A percentile compares a stretch with the other conserved stretches of the same genome.
These are phyloP conservation scores for Jacana jacana DNA, from an alignment of 2,113 vertebrate species.

Conservation along the genomic window DNA sequence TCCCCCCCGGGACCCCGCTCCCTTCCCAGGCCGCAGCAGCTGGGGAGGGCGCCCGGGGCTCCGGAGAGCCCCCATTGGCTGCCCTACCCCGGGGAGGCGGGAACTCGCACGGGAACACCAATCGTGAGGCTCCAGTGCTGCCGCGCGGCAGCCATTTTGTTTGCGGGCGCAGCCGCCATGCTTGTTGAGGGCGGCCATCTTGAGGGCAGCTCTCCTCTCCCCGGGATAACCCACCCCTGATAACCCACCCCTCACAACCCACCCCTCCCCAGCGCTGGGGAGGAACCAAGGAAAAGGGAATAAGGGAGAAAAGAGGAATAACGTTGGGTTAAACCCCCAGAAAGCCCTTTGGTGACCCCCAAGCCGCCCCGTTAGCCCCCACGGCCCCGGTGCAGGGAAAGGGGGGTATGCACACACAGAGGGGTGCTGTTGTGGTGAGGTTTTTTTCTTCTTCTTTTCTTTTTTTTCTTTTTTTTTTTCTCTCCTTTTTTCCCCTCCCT, in stretches of 20 bases:
- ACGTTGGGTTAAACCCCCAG: neutral
- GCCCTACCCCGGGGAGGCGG: neutral
- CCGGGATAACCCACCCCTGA: accelerated
- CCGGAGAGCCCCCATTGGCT: neutral
- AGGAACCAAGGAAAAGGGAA: neutral
- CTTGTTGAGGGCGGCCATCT: neutral
- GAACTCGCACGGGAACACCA: neutral
- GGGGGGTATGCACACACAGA: too few relatives aligned
- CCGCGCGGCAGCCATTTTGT: neutral
- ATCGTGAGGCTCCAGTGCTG: accelerated
- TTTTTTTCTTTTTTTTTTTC: neutral
- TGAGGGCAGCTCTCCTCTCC: accelerated
- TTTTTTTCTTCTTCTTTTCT: too few relatives aligned
- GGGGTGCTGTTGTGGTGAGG: too few relatives aligned
- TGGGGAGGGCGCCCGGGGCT: too few relatives aligned
- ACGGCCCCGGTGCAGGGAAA: neutral
- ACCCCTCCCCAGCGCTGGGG: neutral
- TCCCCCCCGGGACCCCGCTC: too few relatives aligned
- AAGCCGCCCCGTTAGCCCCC: neutral
- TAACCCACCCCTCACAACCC: too few relatives aligned
- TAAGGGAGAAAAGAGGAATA: neutral
- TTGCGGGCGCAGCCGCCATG: neutral
- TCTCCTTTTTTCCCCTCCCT: neutral
- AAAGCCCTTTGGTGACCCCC: too few relatives aligned
- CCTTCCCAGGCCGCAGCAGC: too few relatives aligned